These are phyloP conservation scores for Micrasema minimum DNA, from an alignment of 1,140 invertebrate genomes.

Conservation along the genomic window DNA sequence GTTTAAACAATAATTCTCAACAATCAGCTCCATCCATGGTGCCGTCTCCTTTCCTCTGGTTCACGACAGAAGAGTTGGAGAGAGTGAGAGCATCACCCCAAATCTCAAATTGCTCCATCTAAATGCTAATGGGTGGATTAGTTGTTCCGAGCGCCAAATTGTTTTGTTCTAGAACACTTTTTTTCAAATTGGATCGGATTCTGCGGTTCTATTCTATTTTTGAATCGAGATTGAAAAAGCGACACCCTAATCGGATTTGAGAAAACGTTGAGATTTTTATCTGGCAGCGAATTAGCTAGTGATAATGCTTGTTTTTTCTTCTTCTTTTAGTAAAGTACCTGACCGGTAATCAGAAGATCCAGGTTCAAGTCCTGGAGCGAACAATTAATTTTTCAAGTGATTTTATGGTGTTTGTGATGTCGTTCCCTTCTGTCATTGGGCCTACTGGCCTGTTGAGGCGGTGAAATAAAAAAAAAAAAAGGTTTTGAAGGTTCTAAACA, in stretches of 20 bases:
- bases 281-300: no score
- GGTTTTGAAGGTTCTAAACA: no score
- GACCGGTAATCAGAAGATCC: no score
- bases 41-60: background rate
- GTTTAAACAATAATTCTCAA: constrained; percentile 26
- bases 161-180: constrained; percentile 29
- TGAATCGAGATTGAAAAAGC: constrained; percentile 35
- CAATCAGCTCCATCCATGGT: background rate
- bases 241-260: background rate
- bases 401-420: no score
- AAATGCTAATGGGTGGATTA: constrained; percentile 38
- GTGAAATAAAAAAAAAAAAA: no score
- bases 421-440: no score
- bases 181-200: constrained; percentile 29
- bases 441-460: no score
- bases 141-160: constrained; percentile 30
- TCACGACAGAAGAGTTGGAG: background rate
- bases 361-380: no score
- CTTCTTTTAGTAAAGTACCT: no score
- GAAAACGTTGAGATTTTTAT: no score
- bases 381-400: no score
- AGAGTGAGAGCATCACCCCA: background rate
- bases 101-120: constrained; percentile 35
- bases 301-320: no score
- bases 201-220: constrained; percentile 24